These are phyloP conservation scores for Ypsolopha scabrella DNA, from an alignment of 2,888 invertebrate genomes.

Conservation along the genomic window DNA sequence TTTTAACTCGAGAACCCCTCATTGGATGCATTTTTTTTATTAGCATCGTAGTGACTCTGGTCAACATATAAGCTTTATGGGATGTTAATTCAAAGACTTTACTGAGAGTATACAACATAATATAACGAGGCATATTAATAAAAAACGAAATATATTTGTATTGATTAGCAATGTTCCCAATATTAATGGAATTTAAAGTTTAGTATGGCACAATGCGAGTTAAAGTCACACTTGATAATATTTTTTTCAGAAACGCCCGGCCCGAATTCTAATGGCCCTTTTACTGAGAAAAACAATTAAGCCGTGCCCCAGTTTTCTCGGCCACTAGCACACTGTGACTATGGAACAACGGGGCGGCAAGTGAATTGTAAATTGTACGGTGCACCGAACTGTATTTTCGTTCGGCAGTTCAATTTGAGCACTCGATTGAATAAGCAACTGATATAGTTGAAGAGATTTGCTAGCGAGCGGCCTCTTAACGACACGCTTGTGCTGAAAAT, in stretches of 20 bases:
- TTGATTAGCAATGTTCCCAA: too few species aligned
- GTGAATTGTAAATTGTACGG: slow-evolving; percentile 52
- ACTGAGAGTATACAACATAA: too few species aligned
- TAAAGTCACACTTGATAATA: not conserved
- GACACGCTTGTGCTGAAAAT: too few species aligned
- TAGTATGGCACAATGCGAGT: not conserved
- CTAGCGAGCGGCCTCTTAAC: not conserved
- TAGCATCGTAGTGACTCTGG: too few species aligned
- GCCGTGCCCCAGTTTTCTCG: not conserved
- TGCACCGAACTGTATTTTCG: slow-evolving; percentile 45
- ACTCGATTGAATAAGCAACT: slow-evolving; percentile 54
- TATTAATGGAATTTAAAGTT: too few species aligned
- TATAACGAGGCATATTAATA: too few species aligned
- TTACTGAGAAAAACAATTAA: not conserved
- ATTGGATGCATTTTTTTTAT: too few species aligned
- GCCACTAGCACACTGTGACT: slow-evolving; percentile 3
- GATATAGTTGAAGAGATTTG: slow-evolving; percentile 32
- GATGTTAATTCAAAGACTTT: too few species aligned
- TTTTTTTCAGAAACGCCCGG: not conserved
- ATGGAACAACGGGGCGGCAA: slow-evolving; percentile 16
- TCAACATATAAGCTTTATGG: too few species aligned
- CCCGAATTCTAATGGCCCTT: not conserved
- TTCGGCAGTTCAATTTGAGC: slow-evolving; percentile 10
- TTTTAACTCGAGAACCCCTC: too few species aligned
- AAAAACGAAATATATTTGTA: too few species aligned